These are phyloP conservation scores for Catocala fraxini DNA, from an alignment of 2,888 invertebrate species.

Conservation along the genomic window DNA sequence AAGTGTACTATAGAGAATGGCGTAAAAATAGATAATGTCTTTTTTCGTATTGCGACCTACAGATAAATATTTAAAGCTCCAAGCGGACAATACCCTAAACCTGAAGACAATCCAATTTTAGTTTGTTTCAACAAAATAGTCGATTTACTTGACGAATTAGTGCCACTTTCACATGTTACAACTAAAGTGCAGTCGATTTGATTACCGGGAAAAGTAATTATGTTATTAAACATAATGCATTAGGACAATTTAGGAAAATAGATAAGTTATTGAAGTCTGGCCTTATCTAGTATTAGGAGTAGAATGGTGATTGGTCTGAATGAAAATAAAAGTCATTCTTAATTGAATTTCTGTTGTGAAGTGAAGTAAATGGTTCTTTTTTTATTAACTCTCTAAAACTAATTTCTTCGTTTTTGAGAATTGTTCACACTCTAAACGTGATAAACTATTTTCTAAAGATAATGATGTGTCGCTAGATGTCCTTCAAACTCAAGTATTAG, in stretches of 20 bases:
- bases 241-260: constrained; percentile 11
- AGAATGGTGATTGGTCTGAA: background rate
- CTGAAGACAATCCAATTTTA: constrained; percentile 47
- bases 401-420: no score
- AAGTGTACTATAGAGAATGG: no score
- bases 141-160: constrained; percentile 61
- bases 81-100: constrained; percentile 10
- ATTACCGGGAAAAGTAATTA: constrained; percentile 25
- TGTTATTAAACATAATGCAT: constrained; percentile 11
- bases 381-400: constrained; percentile 12
- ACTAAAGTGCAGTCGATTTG: constrained; percentile 17
- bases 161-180: constrained; percentile 68
- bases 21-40: no score
- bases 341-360: constrained; percentile 18
- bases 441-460: no score
- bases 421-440: background rate
- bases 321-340: background rate
- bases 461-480: no score
- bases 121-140: constrained; percentile 61
- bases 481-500: no score
- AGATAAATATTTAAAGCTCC: background rate
- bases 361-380: background rate
- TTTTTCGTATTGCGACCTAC: no score
- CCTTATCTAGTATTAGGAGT: background rate
- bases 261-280: background rate